phyloP scores from a whole-genome alignment of 2,797 vertebrate species.

The Hipposideros larvatus region DNA sequence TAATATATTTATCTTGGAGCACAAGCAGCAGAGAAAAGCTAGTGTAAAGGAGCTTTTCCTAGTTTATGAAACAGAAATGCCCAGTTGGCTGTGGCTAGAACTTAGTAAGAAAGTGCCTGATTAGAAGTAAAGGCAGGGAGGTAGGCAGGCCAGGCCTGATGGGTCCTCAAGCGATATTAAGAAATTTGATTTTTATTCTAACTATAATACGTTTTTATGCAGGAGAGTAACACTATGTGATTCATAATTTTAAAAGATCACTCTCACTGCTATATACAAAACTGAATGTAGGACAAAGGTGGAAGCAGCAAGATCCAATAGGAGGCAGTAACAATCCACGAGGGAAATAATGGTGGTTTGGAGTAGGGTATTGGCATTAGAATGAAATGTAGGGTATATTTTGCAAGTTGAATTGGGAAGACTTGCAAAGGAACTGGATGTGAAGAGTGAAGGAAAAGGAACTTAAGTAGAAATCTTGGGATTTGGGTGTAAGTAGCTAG shows the following conservation, averaged over 20 bases:
- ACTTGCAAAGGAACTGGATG: background rate
- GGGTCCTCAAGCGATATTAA: background rate
- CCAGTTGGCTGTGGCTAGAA: background rate
- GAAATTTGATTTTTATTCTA: background rate
- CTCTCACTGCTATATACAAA: background rate
- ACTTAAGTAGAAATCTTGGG: background rate
- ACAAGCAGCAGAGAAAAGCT: background rate
- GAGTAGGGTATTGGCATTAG: background rate
- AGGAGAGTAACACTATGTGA: background rate
- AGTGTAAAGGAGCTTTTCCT: background rate
- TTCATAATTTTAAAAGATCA: background rate
- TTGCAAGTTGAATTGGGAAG: background rate
- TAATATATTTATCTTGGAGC: background rate
- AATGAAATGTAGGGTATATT: background rate
- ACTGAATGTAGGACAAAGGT: background rate
- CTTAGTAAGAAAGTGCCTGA: background rate
- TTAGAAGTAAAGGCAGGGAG: background rate
- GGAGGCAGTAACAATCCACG: background rate
- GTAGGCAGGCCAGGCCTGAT: background rate
- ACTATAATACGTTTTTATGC: background rate
- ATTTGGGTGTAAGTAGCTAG: background rate
- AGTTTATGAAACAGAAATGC: slow-evolving; percentile 42
- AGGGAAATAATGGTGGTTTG: background rate
- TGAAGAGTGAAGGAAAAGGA: background rate
- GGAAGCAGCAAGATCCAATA: background rate